These are phyloP conservation scores for Sinhomidia bicolor DNA, from an alignment of 2,888 invertebrate species.

Conservation along the genomic window DNA sequence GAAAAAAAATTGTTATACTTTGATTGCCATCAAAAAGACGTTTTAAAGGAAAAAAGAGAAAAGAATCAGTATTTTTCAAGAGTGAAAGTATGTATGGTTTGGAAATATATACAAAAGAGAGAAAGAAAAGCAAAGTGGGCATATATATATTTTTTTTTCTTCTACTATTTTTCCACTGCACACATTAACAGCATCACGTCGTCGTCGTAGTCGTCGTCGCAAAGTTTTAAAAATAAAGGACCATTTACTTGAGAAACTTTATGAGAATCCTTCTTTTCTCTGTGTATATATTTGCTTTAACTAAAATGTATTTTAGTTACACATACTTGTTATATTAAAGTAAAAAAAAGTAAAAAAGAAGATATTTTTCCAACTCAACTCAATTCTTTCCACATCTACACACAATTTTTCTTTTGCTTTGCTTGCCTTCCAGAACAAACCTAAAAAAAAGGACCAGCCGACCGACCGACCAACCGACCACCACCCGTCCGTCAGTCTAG, in stretches of 20 bases:
- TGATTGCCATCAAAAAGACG: constrained; percentile 33
- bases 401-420: constrained; percentile 55
- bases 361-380: constrained; percentile 49
- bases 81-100: constrained; percentile 2
- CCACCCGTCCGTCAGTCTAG: constrained; percentile 57
- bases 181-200: constrained; percentile 59
- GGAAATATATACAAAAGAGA: too few relatives aligned
- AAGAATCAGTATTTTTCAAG: not conserved
- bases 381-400: constrained; percentile 54
- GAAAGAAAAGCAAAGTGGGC: not conserved
- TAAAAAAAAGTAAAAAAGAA: too few relatives aligned
- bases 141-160: not conserved
- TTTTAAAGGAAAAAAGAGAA: constrained; percentile 5
- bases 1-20: constrained; percentile 21
- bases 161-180: too few relatives aligned
- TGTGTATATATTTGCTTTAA: not conserved
- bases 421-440: too few relatives aligned
- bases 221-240: constrained; percentile 59
- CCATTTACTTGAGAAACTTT: constrained; percentile 64
- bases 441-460: too few relatives aligned
- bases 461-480: constrained; percentile 30
- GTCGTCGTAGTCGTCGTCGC: constrained; percentile 40
- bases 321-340: not conserved
- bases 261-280: not conserved
- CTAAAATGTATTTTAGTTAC: too few relatives aligned